Evolutionary conservation across 2,113 vertebrate species (phyloP).

Genomic region (Ictidomys tridecemlineatus): DNA sequence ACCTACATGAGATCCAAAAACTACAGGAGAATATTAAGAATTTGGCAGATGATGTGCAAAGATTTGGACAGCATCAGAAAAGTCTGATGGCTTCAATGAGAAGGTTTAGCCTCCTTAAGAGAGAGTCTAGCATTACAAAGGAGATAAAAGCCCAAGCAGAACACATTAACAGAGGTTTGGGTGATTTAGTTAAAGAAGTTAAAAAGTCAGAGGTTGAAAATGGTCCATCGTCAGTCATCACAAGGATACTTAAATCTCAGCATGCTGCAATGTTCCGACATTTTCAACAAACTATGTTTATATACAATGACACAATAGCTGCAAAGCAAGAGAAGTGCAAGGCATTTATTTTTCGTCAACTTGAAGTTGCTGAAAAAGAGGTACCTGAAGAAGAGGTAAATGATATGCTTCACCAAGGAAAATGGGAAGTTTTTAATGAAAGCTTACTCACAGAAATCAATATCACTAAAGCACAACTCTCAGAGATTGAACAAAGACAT

Average conservation of each 20-base stretch:
- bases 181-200: slow-evolving; percentile 89
- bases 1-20: slow-evolving; percentile 92
- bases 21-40: slow-evolving; percentile 92
- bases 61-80: slow-evolving; percentile 94
- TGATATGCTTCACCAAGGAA: slow-evolving; percentile 94
- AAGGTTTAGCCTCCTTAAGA: slow-evolving; percentile 96
- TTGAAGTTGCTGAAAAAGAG: slow-evolving; percentile 94
- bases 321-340: slow-evolving; percentile 96
- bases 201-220: slow-evolving; percentile 90
- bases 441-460: slow-evolving; percentile 94
- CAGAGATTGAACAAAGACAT: slow-evolving; percentile 96
- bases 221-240: slow-evolving; percentile 86
- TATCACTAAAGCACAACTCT: slow-evolving; percentile 94
- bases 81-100: slow-evolving; percentile 94
- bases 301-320: slow-evolving; percentile 92
- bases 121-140: slow-evolving; percentile 92
- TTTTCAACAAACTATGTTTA: slow-evolving; percentile 93
- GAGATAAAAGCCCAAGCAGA: slow-evolving; percentile 95
- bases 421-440: slow-evolving; percentile 98
- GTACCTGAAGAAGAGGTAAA: slow-evolving; percentile 94
- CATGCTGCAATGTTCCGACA: slow-evolving; percentile 88
- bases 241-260: slow-evolving; percentile 92
- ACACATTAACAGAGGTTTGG: slow-evolving; percentile 89
- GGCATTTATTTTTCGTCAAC: slow-evolving; percentile 94
- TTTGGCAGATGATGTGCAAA: slow-evolving; percentile 91